A percentile compares a stretch with the other conserved stretches of the same genome.
These are phyloP conservation scores for Eulacestoma nigropectus DNA, from an alignment of 2,113 vertebrate genomes.

Conservation along the genomic window DNA sequence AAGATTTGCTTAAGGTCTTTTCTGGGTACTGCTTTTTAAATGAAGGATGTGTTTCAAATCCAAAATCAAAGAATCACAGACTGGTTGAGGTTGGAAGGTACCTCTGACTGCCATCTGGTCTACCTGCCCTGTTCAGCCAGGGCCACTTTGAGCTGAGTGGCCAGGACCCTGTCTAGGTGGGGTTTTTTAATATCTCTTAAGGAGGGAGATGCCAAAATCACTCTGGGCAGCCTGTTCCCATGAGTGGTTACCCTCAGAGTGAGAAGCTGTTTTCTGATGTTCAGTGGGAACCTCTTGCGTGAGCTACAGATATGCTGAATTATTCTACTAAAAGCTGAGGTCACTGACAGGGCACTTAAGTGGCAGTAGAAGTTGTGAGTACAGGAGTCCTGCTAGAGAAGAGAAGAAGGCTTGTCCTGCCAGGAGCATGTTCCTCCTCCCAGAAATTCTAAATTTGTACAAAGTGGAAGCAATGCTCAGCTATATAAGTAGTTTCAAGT, in stretches of 20 bases:
- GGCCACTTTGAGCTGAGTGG: background rate
- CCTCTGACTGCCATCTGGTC: background rate
- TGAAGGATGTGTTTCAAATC: background rate
- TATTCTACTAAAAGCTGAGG: background rate
- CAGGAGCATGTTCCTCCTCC: fast-evolving
- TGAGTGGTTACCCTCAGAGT: background rate
- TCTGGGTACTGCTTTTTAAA: background rate
- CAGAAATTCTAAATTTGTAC: background rate
- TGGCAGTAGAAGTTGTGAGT: background rate
- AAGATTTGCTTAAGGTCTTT: background rate
- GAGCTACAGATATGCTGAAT: background rate
- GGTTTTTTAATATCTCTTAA: background rate
- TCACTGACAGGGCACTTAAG: background rate
- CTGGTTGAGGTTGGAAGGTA: background rate
- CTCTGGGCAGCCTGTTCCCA: background rate
- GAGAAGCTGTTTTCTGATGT: background rate
- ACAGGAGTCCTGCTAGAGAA: background rate
- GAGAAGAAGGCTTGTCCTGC: background rate
- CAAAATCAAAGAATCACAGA: background rate
- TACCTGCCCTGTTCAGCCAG: background rate
- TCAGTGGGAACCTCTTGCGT: background rate
- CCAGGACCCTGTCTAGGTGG: fast-evolving
- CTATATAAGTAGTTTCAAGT: background rate
- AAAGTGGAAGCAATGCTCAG: background rate
- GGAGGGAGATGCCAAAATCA: background rate